Conservation (phyloP, 2,797 vertebrate genomes). For the Gymnothorax reevesii region DNA sequence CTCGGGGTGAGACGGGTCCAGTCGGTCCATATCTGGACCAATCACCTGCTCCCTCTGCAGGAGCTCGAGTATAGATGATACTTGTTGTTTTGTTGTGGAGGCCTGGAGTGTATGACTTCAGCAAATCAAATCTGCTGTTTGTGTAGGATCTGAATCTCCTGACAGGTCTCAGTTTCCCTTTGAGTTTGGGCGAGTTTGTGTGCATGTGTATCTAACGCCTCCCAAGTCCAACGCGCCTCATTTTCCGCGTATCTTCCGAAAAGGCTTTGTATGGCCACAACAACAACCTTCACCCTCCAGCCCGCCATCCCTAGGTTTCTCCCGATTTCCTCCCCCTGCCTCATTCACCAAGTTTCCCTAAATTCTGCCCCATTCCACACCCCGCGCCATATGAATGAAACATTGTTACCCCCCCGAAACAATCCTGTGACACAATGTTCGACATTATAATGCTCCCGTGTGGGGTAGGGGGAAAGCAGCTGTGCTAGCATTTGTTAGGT, state of each 20-base stretch:
- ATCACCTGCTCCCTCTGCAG: conserved; percentile 4
- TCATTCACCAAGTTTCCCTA: conserved; percentile 14
- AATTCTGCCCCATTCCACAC: conserved; percentile 8
- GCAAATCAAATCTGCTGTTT: conserved; percentile 12
- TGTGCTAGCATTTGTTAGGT: conserved; percentile 44
- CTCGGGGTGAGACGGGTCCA: background rate
- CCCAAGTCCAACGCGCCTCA: background rate
- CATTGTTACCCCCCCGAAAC: conserved; percentile 20
- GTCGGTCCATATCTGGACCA: conserved; percentile 6
- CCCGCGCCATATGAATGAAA: conserved; percentile 26
- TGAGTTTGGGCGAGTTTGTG: background rate
- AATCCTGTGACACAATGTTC: conserved; percentile 40
- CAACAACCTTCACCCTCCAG: conserved; percentile 15
- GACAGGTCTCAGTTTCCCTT: background rate
- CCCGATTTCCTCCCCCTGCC: background rate
- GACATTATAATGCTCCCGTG: conserved; percentile 38
- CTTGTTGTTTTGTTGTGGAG: background rate
- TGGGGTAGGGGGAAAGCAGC: conserved; percentile 39
- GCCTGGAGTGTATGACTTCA: conserved; percentile 3
- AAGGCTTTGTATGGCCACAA: conserved; percentile 54
- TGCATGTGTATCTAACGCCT: background rate
- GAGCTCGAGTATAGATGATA: background rate
- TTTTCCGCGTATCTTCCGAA: background rate
- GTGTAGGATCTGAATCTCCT: background rate
- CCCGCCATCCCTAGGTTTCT: conserved; percentile 7